phyloP scores from a whole-genome alignment of 1,140 invertebrate genomes.

The Carcinoscorpius rotundicauda region DNA sequence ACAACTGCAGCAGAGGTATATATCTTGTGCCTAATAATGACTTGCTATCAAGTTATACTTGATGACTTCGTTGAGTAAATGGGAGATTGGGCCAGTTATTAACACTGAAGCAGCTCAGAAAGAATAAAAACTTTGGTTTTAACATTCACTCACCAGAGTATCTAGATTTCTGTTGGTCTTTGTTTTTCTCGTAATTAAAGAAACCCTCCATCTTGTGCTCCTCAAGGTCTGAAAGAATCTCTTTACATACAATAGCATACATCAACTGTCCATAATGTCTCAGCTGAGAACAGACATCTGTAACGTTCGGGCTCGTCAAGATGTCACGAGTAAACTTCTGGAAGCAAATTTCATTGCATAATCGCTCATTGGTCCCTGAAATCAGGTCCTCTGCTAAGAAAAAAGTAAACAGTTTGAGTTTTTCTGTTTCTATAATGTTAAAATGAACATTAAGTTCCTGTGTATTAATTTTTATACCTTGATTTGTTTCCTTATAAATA shows the following conservation, averaged over 20 bases:
- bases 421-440: neutral
- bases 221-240: constrained; percentile 18
- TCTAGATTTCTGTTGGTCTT: neutral
- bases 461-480: too few species aligned
- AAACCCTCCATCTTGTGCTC: constrained; percentile 16
- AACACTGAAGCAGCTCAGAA: too few species aligned
- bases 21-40: too few species aligned
- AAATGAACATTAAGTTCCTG: too few species aligned
- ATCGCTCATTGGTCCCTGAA: neutral
- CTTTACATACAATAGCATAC: constrained; percentile 20
- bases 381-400: constrained; percentile 5
- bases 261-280: constrained; percentile 17
- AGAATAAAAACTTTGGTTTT: neutral
- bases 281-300: constrained; percentile 7
- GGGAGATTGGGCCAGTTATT: too few species aligned
- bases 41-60: too few species aligned
- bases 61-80: too few species aligned
- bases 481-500: too few species aligned
- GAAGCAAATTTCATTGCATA: constrained; percentile 20
- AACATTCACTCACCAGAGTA: neutral
- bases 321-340: constrained; percentile 14
- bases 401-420: neutral
- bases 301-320: constrained; percentile 11
- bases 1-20: too few species aligned
- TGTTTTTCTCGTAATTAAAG: constrained; percentile 14